phyloP scores from a whole-genome alignment of 2,113 vertebrate genomes.

The Myrmophylax atrothorax region DNA sequence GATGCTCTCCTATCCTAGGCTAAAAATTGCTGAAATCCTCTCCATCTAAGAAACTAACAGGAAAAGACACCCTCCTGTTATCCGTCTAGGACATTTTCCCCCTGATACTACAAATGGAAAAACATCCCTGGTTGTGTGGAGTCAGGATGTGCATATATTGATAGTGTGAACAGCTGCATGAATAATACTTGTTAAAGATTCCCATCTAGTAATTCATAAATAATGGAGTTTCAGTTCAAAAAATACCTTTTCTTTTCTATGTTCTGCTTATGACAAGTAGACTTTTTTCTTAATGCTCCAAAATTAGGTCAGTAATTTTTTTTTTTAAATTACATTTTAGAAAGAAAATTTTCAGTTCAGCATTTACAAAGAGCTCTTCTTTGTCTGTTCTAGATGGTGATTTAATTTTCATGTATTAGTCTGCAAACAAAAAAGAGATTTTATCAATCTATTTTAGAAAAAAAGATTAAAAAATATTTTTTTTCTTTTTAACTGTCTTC shows the following conservation, averaged over 20 bases:
- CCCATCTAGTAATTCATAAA: background rate
- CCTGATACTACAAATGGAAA: background rate
- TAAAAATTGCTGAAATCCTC: background rate
- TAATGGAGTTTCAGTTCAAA: fast-evolving
- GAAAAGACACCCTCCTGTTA: background rate
- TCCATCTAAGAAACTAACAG: background rate
- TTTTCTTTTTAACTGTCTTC: fast-evolving
- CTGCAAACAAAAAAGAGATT: fast-evolving
- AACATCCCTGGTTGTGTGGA: fast-evolving
- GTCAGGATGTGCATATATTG: fast-evolving
- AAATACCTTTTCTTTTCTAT: background rate
- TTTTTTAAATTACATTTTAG: background rate
- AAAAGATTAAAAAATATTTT: fast-evolving
- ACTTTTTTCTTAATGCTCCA: background rate
- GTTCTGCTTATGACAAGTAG: background rate
- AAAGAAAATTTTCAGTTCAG: background rate
- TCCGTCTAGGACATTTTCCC: background rate
- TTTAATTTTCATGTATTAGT: background rate
- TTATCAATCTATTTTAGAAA: background rate
- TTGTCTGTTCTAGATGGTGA: background rate
- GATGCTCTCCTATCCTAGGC: background rate
- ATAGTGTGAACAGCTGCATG: background rate
- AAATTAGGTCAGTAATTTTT: background rate
- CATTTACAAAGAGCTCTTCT: background rate
- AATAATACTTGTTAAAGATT: background rate